Evolutionary conservation across 2,113 vertebrate genomes (phyloP).

Genomic region (Tursiops truncatus): DNA sequence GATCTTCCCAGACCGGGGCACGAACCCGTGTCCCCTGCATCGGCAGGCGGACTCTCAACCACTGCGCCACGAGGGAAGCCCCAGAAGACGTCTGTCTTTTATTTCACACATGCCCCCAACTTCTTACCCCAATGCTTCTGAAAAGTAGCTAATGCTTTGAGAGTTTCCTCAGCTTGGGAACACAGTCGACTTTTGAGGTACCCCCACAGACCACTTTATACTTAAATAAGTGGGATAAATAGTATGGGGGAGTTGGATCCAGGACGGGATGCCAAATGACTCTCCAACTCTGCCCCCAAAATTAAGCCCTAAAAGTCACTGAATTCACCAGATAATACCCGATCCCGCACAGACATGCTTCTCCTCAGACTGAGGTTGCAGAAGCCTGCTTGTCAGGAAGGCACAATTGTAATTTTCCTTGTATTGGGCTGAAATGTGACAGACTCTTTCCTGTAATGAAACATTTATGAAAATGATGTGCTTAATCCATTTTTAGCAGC

Average conservation of each 20-base stretch:
- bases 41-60: no score
- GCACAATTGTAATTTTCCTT: neutral
- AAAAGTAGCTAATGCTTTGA: conserved; percentile 37
- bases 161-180: neutral
- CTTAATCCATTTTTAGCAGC: conserved; percentile 51
- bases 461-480: conserved; percentile 61
- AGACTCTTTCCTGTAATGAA: conserved; percentile 51
- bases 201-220: neutral
- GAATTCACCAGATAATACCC: neutral
- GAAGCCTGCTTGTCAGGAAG: conserved; percentile 15
- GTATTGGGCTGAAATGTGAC: neutral
- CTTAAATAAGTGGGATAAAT: neutral
- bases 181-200: neutral
- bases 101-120: neutral
- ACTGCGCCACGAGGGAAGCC: no score
- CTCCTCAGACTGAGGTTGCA: neutral
- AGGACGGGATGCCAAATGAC: neutral
- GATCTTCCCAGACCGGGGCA: no score
- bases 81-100: neutral
- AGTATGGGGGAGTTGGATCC: neutral
- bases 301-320: conserved; percentile 19
- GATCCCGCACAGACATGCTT: neutral
- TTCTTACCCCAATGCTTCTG: neutral
- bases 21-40: no score
- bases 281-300: neutral